Evolutionary conservation across 2,888 invertebrate genomes (phyloP), one percentile per base, ranked within the genome.

Genomic region (Auanema freiburgensis): DNA sequence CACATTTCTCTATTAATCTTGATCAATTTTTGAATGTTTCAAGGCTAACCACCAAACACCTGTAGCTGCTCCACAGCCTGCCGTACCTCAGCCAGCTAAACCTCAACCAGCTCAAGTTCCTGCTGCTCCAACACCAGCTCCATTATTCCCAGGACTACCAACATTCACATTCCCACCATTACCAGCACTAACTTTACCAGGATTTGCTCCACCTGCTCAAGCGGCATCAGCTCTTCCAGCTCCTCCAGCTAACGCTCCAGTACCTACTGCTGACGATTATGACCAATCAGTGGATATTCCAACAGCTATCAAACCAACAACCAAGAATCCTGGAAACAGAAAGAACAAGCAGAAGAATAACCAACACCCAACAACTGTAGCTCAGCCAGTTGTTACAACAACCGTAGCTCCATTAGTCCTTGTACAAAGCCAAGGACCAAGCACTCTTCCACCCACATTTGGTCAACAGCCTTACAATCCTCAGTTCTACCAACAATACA

Each of bases 121-220:
- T n/a, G 55, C 44, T 2, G 46, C 43, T 18, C 23, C 24, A 11
- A 16, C 49, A 16, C 55, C 61, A 11, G 16, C 33, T 44, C 24
- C 43, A 14, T 55, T 49, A 5, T 52, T 52, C 18, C 52, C 52
- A 6, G 52, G 52, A 5, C 10, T 52, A 2, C 52, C 52, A 52
- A 59, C 61, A 23, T 66, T 69, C 64, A 69, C 69, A n/a, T 67
- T 71, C 64, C 71, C 71, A n/a, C 67, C 73, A 11, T 33, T 33
- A 3, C 33, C 33, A 33, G 33, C 33, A 8, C 8, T 33, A 33
- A 33, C 33, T 33, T 33, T 33, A 33, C 33, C 33, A 33, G 33
- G 33, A 46, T 21, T 24, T 24, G 23, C 52, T n/a, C 3, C 23
- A n/a, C 52, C 52, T 6, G n/a, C 52, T 42, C 56, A 18, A 1